Base-by-base conservation (phyloP, 2,113 vertebrate genomes). In the Pelmatolapia mariae region DNA sequence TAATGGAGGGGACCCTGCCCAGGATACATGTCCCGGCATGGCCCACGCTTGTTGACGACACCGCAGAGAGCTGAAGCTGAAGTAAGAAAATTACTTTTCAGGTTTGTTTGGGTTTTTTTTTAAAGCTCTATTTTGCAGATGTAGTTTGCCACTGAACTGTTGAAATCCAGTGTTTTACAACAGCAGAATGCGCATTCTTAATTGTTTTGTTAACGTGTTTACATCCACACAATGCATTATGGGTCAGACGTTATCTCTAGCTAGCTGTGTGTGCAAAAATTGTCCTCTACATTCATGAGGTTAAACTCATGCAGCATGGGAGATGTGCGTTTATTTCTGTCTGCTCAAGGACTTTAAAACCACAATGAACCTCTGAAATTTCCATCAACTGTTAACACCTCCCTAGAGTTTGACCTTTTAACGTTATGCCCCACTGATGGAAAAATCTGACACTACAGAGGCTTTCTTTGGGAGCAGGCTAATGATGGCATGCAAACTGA, bases 1-100 rank as follows among this genome's bases (percentile, higher is more conserved):
- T 99, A 10, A 93, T 98, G 85, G 98, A 99, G 92, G 98, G 98
- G 1, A 98, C 98, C 59, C 91, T 98, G 57, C 97, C 97, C 87
- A 96, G 98, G 90, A 96, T 98, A 88, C 97, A 97, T 24, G 97
- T 99, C 85, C 96, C 97, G 2, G 97, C 95, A 0, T 99, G 98
- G 98, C 98, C 98, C 0, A 87, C 93, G 0, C 96, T 98, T 56
- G 96, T 97, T 57, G 90, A 93, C 11, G 53, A 83, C 19, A 52
- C 86, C 57, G 26, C 86, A 78, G 85, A 91, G 36, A 93, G 90
- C 92, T 95, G 94, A 95, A 83, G 52, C 57, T 19, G 63, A 56
- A 78, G 18, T 56, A 54, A 83, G 22, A 80, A 29, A 31, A 38
- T 61, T 71, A 66, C 59, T 84, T 68, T 68, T 24, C 36, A 68